Conservation (phyloP, 1,140 invertebrate species). For the Akabosia matsudoensis region DNA sequence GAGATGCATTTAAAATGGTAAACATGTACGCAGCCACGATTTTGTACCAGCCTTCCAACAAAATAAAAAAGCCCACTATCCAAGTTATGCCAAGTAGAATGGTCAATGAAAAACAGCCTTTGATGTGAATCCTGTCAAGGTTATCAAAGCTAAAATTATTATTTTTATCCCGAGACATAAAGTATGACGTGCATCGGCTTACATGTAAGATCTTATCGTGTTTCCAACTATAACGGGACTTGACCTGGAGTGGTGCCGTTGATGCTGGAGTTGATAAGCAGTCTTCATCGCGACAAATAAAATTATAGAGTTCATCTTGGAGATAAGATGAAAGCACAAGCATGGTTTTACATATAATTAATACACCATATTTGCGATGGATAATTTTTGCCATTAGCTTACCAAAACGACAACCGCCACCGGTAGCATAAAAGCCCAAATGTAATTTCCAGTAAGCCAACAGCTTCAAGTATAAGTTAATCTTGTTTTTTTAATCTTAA, state of each 20-base stretch:
- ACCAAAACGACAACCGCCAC: slow-evolving; percentile 34
- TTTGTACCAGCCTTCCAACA: neutral
- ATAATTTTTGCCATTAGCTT: neutral
- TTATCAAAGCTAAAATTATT: neutral
- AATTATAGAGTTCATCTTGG: neutral
- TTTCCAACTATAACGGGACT: no score
- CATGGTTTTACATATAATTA: neutral
- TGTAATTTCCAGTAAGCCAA: slow-evolving; percentile 40
- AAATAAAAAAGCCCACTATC: slow-evolving; percentile 35
- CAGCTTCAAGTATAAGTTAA: slow-evolving; percentile 32
- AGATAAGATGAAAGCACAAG: neutral
- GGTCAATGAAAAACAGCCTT: slow-evolving; percentile 40
- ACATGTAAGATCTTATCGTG: no score
- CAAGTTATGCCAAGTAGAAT: slow-evolving; percentile 40
- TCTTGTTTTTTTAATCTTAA: neutral
- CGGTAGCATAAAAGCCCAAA: slow-evolving; percentile 36
- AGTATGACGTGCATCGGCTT: no score
- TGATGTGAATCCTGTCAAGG: neutral
- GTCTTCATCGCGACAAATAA: neutral
- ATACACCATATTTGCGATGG: no score
- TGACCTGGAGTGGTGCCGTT: no score
- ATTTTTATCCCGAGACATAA: no score
- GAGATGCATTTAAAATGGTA: slow-evolving; percentile 41
- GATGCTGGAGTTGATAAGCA: neutral
- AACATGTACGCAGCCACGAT: slow-evolving; percentile 35